Conservation (phyloP, 2,888 invertebrate species). For the Mycalesis mineus region DNA sequence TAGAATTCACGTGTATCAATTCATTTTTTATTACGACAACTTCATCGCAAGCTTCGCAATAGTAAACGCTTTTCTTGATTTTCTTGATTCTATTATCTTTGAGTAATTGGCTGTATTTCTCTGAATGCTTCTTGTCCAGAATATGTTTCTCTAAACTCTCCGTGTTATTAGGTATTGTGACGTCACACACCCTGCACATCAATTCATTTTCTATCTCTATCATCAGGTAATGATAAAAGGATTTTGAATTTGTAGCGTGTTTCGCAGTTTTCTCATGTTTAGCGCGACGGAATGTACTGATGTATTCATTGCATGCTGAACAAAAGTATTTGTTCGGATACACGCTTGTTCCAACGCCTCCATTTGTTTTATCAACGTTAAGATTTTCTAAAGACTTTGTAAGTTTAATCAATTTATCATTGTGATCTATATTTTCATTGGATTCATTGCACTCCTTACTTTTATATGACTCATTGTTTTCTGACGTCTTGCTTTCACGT, state of each 20-base stretch:
- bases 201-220: neutral
- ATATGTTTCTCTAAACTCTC: conserved; percentile 8
- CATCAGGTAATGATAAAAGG: conserved; percentile 16
- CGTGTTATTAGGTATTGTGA: neutral
- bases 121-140: neutral
- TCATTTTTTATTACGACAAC: conserved; percentile 16
- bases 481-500: no score
- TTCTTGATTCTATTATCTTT: conserved; percentile 6
- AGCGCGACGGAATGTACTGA: neutral
- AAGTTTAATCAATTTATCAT: neutral
- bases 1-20: conserved; percentile 17
- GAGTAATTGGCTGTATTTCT: conserved; percentile 11
- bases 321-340: conserved; percentile 11
- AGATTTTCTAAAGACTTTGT: neutral
- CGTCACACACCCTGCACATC: conserved; percentile 20
- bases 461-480: no score
- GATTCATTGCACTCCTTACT: neutral
- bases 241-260: conserved; percentile 13
- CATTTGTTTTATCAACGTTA: neutral
- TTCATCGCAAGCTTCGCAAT: conserved; percentile 20
- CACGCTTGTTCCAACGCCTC: neutral
- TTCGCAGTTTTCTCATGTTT: conserved; percentile 7
- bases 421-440: neutral
- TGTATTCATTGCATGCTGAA: conserved; percentile 8
- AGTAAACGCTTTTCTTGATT: neutral